Percentiles rank a stretch among this genome's conserved stretches.
These are phyloP conservation scores for Leptopilina clavipes DNA, from an alignment of 1,140 invertebrate genomes.

Conservation along the genomic window DNA sequence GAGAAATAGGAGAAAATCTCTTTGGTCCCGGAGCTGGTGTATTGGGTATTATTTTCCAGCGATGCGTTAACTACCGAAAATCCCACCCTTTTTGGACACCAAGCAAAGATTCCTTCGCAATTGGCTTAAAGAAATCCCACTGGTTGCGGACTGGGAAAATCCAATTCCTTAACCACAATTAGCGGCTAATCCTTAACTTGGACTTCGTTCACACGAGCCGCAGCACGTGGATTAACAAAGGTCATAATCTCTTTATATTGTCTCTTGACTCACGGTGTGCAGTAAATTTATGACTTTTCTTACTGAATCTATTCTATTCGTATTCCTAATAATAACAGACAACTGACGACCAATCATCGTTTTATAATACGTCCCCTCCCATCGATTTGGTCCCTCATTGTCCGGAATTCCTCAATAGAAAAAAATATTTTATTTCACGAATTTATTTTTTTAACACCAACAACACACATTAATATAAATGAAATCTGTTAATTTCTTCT, in stretches of 20 bases:
- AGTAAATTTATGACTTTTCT: constrained; percentile 57
- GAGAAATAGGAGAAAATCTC: constrained; percentile 26
- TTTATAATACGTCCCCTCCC: constrained; percentile 42
- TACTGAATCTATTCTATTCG: constrained; percentile 8
- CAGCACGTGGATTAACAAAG: constrained; percentile 40
- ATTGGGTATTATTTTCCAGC: constrained; percentile 39
- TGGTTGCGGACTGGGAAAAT: constrained; percentile 45
- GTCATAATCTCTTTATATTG: constrained; percentile 56
- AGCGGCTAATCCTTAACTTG: constrained; percentile 48
- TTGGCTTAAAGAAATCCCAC: constrained; percentile 56
- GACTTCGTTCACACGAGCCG: constrained; percentile 34
- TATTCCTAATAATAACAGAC: constrained; percentile 36
- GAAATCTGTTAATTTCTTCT: too few species aligned
- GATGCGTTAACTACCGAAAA: constrained; percentile 49
- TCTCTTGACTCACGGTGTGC: constrained; percentile 43
- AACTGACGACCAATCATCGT: constrained; percentile 55
- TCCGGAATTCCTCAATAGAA: not conserved
- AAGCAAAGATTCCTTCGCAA: constrained; percentile 43
- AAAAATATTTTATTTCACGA: too few species aligned
- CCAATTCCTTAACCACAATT: constrained; percentile 61
- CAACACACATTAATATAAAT: too few species aligned
- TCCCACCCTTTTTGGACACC: constrained; percentile 24
- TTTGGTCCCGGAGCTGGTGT: constrained; percentile 8
- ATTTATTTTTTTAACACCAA: too few species aligned
- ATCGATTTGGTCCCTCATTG: constrained; percentile 12